phyloP scores from a whole-genome alignment of 2,888 invertebrate species.

The Amblyjoppa proteus region DNA sequence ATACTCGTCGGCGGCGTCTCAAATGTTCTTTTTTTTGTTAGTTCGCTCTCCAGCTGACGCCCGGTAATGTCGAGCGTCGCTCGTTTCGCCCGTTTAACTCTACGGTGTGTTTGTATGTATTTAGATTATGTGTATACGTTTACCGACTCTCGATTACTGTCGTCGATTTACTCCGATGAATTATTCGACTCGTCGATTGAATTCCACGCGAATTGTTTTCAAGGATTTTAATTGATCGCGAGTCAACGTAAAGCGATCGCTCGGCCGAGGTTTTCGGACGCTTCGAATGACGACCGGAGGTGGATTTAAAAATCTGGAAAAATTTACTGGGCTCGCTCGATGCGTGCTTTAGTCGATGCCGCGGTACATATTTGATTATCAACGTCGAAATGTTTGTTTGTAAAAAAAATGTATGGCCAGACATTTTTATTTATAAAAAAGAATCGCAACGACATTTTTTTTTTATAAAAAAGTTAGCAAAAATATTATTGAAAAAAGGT shows the following conservation, averaged over 20 bases:
- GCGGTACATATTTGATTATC: not conserved
- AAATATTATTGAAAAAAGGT: too few species aligned
- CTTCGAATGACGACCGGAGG: not conserved
- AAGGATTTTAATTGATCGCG: too few species aligned
- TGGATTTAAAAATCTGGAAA: not conserved
- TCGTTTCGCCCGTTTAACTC: not conserved
- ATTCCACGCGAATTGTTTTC: too few species aligned
- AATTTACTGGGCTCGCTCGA: not conserved
- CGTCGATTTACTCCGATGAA: too few species aligned
- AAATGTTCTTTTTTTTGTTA: not conserved
- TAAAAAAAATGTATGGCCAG: too few species aligned
- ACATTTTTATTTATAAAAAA: too few species aligned
- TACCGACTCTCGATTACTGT: not conserved
- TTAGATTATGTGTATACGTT: not conserved
- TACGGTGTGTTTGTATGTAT: not conserved
- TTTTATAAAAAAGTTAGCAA: too few species aligned
- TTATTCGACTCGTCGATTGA: too few species aligned
- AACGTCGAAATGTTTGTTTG: not conserved
- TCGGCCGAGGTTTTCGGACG: not conserved
- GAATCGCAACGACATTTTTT: too few species aligned
- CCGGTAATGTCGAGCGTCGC: not conserved
- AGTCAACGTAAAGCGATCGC: too few species aligned
- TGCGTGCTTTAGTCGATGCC: not conserved
- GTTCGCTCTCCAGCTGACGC: not conserved
- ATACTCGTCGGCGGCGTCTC: constrained; percentile 29